A percentile compares a stretch with the other conserved stretches of the same genome.
phyloP scores from a whole-genome alignment of 1,140 invertebrate species.

The Leptoteleia sp. region DNA sequence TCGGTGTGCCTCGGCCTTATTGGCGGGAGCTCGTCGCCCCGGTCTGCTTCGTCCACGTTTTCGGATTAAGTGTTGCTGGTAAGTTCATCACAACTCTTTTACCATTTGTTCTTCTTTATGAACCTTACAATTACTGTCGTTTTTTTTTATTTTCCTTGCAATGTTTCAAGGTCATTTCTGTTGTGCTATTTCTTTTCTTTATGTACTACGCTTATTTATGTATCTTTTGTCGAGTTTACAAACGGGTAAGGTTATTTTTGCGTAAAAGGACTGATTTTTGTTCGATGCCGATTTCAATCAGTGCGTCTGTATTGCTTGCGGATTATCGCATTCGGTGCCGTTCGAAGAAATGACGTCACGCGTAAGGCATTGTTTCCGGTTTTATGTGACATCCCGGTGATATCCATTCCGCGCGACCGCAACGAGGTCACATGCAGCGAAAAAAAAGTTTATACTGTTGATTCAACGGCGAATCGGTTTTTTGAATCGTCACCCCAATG shows the following conservation, averaged over 20 bases:
- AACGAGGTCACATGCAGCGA: conserved; percentile 20
- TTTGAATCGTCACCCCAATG: not conserved
- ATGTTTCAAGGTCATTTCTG: no score
- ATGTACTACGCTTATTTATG: no score
- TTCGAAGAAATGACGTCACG: conserved; percentile 5
- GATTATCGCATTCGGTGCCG: conserved; percentile 2
- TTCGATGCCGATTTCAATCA: not conserved
- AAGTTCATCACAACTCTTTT: no score
- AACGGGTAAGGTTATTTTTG: no score
- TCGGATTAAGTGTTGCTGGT: conserved; percentile 23
- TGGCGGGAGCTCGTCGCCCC: not conserved
- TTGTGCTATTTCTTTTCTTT: no score
- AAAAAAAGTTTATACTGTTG: conserved; percentile 33
- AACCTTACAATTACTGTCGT: no score
- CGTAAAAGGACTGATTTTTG: not conserved
- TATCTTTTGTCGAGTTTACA: no score
- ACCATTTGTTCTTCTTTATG: no score
- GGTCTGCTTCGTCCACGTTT: not conserved
- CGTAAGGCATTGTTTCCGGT: conserved; percentile 24
- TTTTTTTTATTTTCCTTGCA: no score
- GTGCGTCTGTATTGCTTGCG: not conserved
- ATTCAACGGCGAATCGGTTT: conserved; percentile 9
- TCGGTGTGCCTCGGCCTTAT: no score
- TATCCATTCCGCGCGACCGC: conserved; percentile 21
- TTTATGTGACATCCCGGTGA: conserved; percentile 21